Conservation (phyloP, 37 sponge, comb jelly and placozoan genomes). For the Mnemiopsis leidyi region DNA sequence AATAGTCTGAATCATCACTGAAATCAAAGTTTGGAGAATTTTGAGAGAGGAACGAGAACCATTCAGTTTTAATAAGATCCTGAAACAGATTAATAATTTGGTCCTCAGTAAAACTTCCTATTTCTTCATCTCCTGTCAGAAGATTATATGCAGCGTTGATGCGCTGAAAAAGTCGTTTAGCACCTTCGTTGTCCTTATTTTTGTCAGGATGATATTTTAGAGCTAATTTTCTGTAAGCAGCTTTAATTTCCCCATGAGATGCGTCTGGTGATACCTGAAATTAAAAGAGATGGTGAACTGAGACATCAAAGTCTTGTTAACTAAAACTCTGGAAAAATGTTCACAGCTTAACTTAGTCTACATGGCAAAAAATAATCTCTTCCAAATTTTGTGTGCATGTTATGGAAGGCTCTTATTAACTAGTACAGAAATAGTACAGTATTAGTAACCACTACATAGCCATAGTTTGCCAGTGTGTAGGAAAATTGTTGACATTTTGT, state of each 20-base stretch:
- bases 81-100: constrained; percentile 8
- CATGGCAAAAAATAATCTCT: no score
- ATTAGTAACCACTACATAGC: no score
- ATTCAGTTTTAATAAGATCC: constrained; percentile 30
- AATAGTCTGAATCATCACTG: constrained; percentile 12
- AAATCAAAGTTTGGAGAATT: constrained; percentile 27
- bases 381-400: background rate
- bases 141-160: constrained; percentile 44
- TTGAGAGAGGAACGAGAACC: background rate
- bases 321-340: no score
- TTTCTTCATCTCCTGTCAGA: background rate
- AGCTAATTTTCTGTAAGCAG: background rate
- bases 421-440: no score
- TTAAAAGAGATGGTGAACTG: background rate
- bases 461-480: no score
- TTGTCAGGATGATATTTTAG: constrained; percentile 18
- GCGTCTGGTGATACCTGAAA: constrained; percentile 59
- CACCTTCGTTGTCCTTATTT: constrained; percentile 7
- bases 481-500: no score
- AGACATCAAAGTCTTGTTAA: background rate
- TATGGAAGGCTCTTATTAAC: no score
- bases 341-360: no score
- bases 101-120: background rate
- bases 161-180: background rate
- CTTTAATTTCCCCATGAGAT: constrained; percentile 9